Evolutionary conservation across 1,140 invertebrate species (phyloP), one percentile per base, ranked within the genome.

Genomic region (Pararge aegeria): DNA sequence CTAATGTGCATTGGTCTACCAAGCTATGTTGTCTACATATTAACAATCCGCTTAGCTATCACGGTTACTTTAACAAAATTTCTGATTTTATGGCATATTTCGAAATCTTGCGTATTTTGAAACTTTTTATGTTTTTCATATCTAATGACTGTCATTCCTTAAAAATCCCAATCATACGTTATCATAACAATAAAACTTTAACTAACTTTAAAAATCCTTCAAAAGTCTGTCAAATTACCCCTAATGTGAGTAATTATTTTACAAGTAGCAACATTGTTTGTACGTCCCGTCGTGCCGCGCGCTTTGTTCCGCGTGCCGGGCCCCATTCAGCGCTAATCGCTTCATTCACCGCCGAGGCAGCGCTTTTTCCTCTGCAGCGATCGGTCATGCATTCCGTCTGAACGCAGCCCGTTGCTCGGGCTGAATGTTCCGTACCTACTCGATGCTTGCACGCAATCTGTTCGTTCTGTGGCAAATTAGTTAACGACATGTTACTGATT

Each of bases 271-370:
- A 18, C 15, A 42, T 12, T 46, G 63, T 30, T 42, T 29, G 24
- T 19, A 49, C 71, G 73, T 61, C n/a, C 66, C 73, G 75, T 89
- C 86, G 83, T 89, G 86, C 65, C 64, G 55, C 53, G 60, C 78
- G 71, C 69, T 87, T 76, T 72, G 86, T 89, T 89, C 86, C 83
- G 83, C 86, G 86, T 89, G 82, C 86, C 82, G 73, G 58, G 54
- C 27, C 44, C 74, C 72, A 83, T 88, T 89, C 75, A 85, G 78
- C 80, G 75, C 73, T 83, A 89, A 89, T 87, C 86, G 83, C 86
- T 89, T 87, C 81, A 89, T 87, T 84, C 80, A 86, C 60, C 65
- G 74, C 34, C 60, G 54, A 67, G 54, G 59, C 70, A 72, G 64
- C 64, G 79, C 78, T 85, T 85, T 85, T 87, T 80, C 80, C 68